phyloP scores from a whole-genome alignment of 2,888 invertebrate genomes.

The Dione vanillae region DNA sequence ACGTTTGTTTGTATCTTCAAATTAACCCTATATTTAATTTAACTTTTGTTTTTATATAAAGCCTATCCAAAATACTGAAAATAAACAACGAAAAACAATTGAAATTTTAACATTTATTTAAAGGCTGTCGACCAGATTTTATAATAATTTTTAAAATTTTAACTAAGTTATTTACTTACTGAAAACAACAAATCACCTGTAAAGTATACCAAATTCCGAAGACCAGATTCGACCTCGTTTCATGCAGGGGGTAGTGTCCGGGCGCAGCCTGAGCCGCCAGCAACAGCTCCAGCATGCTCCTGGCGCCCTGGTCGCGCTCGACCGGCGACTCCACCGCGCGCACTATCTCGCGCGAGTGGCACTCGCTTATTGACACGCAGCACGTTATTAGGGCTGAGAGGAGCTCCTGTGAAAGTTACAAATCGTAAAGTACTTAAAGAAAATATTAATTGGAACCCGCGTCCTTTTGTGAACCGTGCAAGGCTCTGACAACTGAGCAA shows the following conservation, averaged over 20 bases:
- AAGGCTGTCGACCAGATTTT: too few relatives aligned
- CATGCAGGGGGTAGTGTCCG: slow-evolving; percentile 94
- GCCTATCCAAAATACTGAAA: too few relatives aligned
- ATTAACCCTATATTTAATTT: too few relatives aligned
- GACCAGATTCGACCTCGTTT: slow-evolving; percentile 92
- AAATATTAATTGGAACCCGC: too few relatives aligned
- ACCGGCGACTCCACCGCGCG: slow-evolving; percentile 56
- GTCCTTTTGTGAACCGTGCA: too few relatives aligned
- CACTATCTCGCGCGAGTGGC: slow-evolving; percentile 85
- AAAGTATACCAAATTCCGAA: slow-evolving; percentile 96
- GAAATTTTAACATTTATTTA: too few relatives aligned
- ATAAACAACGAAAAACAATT: too few relatives aligned
- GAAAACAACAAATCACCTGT: slow-evolving; percentile 84
- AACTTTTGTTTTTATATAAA: too few relatives aligned
- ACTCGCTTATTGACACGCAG: slow-evolving; percentile 88
- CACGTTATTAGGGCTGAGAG: slow-evolving; percentile 87
- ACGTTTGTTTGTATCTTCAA: too few relatives aligned
- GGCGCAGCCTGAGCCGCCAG: slow-evolving; percentile 90
- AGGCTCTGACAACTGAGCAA: too few relatives aligned
- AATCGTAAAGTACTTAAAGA: too few relatives aligned
- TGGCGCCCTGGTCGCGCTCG: slow-evolving; percentile 56
- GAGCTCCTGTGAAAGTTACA: slow-evolving; percentile 83
- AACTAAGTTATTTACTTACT: neutral
- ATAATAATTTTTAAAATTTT: neutral
- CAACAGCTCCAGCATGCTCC: slow-evolving; percentile 84